Evolutionary conservation across 1,140 invertebrate species (phyloP), one percentile per base, ranked within the genome.

Genomic region (Nasonia vitripennis): DNA sequence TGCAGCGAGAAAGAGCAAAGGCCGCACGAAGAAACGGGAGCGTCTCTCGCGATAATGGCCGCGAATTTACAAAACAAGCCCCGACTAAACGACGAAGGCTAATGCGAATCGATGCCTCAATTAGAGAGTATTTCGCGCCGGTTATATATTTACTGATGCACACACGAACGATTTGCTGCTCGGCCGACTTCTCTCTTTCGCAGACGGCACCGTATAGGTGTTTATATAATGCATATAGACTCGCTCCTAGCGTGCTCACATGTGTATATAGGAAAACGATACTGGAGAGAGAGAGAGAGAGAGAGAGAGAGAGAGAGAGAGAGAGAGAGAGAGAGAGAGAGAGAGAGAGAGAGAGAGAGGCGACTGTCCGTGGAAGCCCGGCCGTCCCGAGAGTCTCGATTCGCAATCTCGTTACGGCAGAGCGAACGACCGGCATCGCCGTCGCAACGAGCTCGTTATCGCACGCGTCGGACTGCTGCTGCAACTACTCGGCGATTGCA

Each of bases 241-340:
- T 62, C 17, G 55, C 20, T 45, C 9, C 27, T 27, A 1, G 27
- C 27, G 27, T 1, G 7, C 41, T 45, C 34, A 9, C 10, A 45
- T 45, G 9, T 45, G 17, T 62, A 62, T 48, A 41, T 81, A 41
- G 62, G 45, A 67, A 62, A 81, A 41, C 23, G 67, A 27, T 55
- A 74, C 17, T 55, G 51, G 23, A 51, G 37, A 34, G 9, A 70
- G 34, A 81, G 67, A 80, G 51, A 80, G 17, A 68, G 62, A 70
- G 78, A 67, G 23, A 67, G 41, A 83, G 71, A 83, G 23, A 55
- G 55, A 71, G 10, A 51, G 34, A 34, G 9, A 70, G 34, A 81
- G 67, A 80, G 51, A 80, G 17, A 68, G 62, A 70, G 78, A 62
- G 23, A 67, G 41, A 83, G 71, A 83, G 23, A 55, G 55, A 71